Conservation (phyloP, 2,113 vertebrate species). For the Catagonus wagneri region DNA sequence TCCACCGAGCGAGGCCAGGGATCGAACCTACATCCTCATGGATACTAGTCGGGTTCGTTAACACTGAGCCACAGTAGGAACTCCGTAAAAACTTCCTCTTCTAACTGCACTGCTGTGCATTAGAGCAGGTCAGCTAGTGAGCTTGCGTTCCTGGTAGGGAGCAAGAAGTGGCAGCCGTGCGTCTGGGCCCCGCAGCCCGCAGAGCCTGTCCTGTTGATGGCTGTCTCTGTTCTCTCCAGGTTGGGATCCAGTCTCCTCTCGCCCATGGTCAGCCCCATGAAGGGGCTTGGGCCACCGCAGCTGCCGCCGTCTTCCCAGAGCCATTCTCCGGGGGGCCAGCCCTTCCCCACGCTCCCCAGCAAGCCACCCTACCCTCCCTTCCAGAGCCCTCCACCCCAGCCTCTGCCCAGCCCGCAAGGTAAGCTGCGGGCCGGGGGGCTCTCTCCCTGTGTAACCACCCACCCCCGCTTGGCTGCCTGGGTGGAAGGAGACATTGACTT, state of each 20-base stretch:
- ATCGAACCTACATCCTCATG: too few relatives aligned
- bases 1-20: too few relatives aligned
- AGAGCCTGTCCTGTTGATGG: not conserved
- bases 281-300: slow-evolving; percentile 89
- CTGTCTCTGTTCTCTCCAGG: slow-evolving; percentile 85
- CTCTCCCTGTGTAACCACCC: not conserved
- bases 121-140: not conserved
- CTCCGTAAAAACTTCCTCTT: not conserved
- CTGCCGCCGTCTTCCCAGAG: slow-evolving; percentile 86
- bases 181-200: not conserved
- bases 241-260: slow-evolving; percentile 91
- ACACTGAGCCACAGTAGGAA: too few relatives aligned
- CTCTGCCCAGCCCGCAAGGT: slow-evolving; percentile 79
- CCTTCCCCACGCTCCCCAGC: slow-evolving; percentile 85
- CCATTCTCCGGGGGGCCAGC: slow-evolving; percentile 86
- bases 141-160: not conserved
- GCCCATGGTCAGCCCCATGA: slow-evolving; percentile 91
- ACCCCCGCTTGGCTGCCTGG: rapidly evolving
- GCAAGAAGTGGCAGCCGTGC: not conserved
- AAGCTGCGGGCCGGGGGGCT: not conserved
- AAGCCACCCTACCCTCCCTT: slow-evolving; percentile 73
- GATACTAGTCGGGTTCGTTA: too few relatives aligned
- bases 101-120: not conserved
- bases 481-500: not conserved
- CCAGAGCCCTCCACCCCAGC: slow-evolving; percentile 64